phyloP scores from a whole-genome alignment of 1,140 invertebrate species.

The Rhynchophorus ferrugineus region DNA sequence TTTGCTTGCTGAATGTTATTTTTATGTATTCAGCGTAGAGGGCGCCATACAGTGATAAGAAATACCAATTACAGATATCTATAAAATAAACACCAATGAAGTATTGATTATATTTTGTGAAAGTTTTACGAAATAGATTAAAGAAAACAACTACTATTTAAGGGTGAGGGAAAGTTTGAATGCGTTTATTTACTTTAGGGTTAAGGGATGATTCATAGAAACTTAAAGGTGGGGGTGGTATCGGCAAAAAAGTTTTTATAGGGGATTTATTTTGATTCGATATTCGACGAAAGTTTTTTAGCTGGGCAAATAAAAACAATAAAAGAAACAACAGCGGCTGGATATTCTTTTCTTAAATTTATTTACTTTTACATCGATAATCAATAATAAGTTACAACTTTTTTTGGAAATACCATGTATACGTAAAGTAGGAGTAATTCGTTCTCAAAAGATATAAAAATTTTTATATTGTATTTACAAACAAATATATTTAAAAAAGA shows the following conservation, averaged over 20 bases:
- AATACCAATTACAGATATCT: conserved; percentile 4
- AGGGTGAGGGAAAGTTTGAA: conserved; percentile 17
- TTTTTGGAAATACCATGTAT: conserved; percentile 25
- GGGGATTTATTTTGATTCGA: conserved; percentile 19
- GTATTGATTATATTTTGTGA: background rate
- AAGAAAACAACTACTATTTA: conserved; percentile 6
- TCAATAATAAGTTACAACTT: conserved; percentile 24
- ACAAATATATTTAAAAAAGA: conserved; percentile 20
- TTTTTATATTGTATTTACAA: conserved; percentile 24
- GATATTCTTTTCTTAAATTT: conserved; percentile 21
- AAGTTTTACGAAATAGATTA: background rate
- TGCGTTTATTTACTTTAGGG: conserved; percentile 20
- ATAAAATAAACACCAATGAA: background rate
- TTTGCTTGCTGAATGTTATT: too few species aligned
- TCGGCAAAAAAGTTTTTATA: conserved; percentile 21
- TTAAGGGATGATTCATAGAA: conserved; percentile 21
- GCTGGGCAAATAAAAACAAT: conserved; percentile 17
- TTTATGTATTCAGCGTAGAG: background rate
- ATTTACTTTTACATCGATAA: conserved; percentile 25
- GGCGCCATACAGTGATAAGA: too few species aligned
- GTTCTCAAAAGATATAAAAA: conserved; percentile 25
- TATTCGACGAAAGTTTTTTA: conserved; percentile 11
- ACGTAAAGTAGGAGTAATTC: conserved; percentile 23
- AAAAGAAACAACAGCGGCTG: too few species aligned
- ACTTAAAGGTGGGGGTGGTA: conserved; percentile 4